Percentiles rank a stretch among this genome's conserved stretches.
Evolutionary conservation across 2,113 vertebrate species (phyloP).

Genomic region (Rhea pennata): DNA sequence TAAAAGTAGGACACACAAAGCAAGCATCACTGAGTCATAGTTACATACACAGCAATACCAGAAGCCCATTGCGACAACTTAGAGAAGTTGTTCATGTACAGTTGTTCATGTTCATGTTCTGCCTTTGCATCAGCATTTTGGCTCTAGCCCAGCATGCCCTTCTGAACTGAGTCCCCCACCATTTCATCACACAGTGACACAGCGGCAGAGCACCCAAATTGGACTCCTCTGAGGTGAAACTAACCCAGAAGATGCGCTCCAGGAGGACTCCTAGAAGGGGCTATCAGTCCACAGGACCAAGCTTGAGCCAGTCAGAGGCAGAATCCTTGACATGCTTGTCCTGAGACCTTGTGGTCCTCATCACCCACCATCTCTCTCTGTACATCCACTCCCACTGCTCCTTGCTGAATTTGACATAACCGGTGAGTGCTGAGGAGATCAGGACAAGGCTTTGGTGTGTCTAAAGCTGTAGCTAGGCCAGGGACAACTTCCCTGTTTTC

Average conservation of each 20-base stretch:
- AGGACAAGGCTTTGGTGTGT: not conserved
- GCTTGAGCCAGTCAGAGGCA: not conserved
- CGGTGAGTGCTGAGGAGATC: not conserved
- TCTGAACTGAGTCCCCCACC: not conserved
- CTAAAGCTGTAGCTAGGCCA: not conserved
- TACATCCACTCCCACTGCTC: not conserved
- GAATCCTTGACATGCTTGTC: not conserved
- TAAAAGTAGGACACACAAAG: constrained; percentile 35
- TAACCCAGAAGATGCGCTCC: not conserved
- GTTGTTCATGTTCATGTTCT: not conserved
- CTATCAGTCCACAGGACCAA: not conserved
- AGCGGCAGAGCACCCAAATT: not conserved
- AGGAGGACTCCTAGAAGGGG: not conserved
- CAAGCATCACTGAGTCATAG: constrained; percentile 49
- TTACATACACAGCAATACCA: not conserved
- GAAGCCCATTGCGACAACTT: not conserved
- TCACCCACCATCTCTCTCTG: not conserved
- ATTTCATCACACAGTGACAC: not conserved
- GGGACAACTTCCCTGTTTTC: not conserved
- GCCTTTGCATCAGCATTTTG: not conserved
- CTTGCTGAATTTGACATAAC: not conserved
- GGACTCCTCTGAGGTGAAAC: not conserved
- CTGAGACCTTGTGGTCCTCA: rapidly evolving
- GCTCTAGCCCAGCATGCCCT: not conserved
- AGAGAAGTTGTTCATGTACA: not conserved